phyloP scores from a whole-genome alignment of 2,113 vertebrate genomes.

The Budorcas taxicolor region DNA sequence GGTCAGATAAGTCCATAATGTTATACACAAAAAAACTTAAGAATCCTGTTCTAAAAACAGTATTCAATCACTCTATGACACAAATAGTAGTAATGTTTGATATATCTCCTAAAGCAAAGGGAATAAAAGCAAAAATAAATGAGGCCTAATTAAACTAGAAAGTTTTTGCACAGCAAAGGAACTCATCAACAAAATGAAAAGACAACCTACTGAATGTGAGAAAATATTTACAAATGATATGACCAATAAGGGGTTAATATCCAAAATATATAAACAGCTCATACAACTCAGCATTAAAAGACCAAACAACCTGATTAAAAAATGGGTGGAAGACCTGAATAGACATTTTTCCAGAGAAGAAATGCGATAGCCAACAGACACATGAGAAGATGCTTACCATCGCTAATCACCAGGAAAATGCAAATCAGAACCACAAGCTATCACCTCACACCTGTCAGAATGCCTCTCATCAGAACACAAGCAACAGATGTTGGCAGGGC shows the following conservation, averaged over 20 bases:
- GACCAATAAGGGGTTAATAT: background rate
- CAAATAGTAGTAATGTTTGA: background rate
- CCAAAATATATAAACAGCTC: background rate
- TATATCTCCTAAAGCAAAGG: background rate
- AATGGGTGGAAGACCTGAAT: background rate
- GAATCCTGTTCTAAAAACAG: background rate
- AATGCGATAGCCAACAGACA: background rate
- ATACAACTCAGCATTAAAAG: background rate
- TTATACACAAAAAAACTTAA: background rate
- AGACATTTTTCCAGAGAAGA: background rate
- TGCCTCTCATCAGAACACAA: background rate
- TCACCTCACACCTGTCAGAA: background rate
- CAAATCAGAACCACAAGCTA: background rate
- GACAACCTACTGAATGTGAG: background rate
- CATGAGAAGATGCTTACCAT: background rate
- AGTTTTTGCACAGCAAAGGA: background rate
- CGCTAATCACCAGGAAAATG: background rate
- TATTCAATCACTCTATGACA: background rate
- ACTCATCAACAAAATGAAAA: background rate
- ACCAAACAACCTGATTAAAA: background rate
- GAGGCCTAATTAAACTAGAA: background rate
- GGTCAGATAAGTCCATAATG: background rate
- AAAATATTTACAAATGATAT: background rate
- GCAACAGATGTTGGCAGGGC: background rate
- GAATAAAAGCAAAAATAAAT: background rate